phyloP scores from a whole-genome alignment of 2,113 vertebrate genomes.

The Myrmecobius fasciatus region DNA sequence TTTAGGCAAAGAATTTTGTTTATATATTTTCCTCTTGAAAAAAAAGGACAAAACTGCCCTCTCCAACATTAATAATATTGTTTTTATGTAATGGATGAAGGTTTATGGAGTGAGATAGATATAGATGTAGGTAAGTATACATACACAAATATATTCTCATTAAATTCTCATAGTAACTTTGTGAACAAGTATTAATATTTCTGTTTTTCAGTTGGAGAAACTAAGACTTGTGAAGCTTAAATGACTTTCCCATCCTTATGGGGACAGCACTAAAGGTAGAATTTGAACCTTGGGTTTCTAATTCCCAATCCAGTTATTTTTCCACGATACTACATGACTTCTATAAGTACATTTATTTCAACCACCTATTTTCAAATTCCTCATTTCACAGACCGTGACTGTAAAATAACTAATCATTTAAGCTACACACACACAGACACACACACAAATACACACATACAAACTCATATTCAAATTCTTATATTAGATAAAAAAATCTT shows the following conservation, averaged over 20 bases:
- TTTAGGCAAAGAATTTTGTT: constrained; percentile 24
- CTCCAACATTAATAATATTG: constrained; percentile 11
- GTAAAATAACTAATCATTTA: not conserved
- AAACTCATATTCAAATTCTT: too few relatives aligned
- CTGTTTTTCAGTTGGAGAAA: not conserved
- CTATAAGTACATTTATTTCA: not conserved
- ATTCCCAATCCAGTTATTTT: not conserved
- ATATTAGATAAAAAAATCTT: not conserved
- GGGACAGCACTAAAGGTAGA: not conserved
- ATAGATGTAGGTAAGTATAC: not conserved
- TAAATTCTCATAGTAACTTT: not conserved
- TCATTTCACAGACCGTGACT: not conserved
- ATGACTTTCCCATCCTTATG: not conserved
- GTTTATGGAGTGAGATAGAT: not conserved
- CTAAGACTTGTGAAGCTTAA: not conserved
- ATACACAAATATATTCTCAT: not conserved
- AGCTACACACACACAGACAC: not conserved
- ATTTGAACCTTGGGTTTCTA: not conserved
- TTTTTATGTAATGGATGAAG: not conserved
- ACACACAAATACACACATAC: not conserved
- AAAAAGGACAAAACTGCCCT: not conserved
- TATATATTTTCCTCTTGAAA: not conserved
- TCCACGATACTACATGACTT: not conserved
- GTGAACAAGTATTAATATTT: not conserved
- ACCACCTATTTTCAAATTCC: not conserved